Conservation (phyloP, 2,797 vertebrate genomes). For the Centroberyx gerrardi region DNA sequence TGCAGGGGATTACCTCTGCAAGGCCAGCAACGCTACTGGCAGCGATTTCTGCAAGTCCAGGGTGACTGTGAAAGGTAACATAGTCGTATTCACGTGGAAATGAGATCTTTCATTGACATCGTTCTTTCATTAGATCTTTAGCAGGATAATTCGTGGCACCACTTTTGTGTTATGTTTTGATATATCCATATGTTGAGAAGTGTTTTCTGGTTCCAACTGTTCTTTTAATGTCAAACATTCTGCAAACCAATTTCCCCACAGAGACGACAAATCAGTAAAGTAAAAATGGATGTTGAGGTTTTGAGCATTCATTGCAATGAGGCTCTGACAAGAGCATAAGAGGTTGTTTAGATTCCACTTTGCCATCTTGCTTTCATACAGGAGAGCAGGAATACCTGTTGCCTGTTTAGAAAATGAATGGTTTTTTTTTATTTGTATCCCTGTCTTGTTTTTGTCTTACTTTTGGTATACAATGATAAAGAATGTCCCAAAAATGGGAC, state of each 20-base stretch:
- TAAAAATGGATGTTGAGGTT: no score
- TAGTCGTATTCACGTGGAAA: neutral
- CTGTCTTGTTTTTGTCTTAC: neutral
- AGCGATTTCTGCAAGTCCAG: conserved; percentile 93
- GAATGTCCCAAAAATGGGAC: neutral
- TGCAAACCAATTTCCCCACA: neutral
- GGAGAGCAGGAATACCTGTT: neutral
- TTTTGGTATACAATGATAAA: neutral
- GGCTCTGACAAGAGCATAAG: neutral
- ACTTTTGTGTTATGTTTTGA: no score
- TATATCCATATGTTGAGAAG: neutral
- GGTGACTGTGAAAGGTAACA: conserved; percentile 93
- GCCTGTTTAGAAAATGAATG: neutral
- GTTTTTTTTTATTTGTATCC: neutral
- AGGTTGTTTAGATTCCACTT: neutral
- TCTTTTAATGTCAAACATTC: neutral
- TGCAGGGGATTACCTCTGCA: conserved; percentile 95
- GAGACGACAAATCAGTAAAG: neutral
- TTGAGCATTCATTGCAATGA: neutral
- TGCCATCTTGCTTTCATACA: neutral
- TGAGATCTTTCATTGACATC: neutral
- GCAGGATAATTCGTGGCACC: neutral
- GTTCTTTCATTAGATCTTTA: neutral
- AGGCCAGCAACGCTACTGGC: conserved; percentile 92
- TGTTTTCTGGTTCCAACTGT: conserved; percentile 10